Conservation (phyloP, 35 echinoderm and acorn worm species). For the Acanthaster planci region DNA sequence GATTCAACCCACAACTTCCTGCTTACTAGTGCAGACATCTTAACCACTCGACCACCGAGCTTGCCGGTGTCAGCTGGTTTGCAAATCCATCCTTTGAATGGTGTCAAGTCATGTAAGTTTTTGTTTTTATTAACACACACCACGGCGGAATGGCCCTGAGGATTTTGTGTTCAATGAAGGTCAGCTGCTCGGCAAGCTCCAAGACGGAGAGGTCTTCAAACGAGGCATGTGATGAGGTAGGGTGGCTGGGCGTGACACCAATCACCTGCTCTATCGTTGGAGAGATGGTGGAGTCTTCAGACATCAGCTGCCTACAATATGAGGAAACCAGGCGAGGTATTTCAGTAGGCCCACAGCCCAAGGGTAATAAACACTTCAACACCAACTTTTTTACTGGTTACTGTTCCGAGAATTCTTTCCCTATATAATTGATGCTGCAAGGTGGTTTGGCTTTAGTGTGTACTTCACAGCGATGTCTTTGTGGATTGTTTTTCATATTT, state of each 20-base stretch:
- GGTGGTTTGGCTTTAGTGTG: too few relatives aligned
- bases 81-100: too few relatives aligned
- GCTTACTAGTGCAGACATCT: too few relatives aligned
- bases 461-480: too few relatives aligned
- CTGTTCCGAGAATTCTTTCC: too few relatives aligned
- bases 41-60: too few relatives aligned
- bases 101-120: too few relatives aligned
- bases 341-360: not conserved
- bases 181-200: conserved; percentile 95
- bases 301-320: conserved; percentile 63
- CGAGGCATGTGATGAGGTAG: conserved; percentile 52
- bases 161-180: conserved; percentile 93
- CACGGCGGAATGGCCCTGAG: conserved; percentile 85
- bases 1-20: too few relatives aligned
- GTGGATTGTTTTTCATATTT: too few relatives aligned
- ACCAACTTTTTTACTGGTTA: not conserved
- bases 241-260: conserved; percentile 57
- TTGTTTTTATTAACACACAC: conserved; percentile 34
- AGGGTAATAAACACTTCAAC: not conserved
- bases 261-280: conserved; percentile 60
- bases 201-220: conserved; percentile 70
- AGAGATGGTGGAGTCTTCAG: conserved; percentile 50
- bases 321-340: too few relatives aligned
- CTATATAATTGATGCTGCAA: too few relatives aligned
- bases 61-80: too few relatives aligned